phyloP scores from a whole-genome alignment of 1,140 invertebrate genomes.

The Drosophila eugracilis region DNA sequence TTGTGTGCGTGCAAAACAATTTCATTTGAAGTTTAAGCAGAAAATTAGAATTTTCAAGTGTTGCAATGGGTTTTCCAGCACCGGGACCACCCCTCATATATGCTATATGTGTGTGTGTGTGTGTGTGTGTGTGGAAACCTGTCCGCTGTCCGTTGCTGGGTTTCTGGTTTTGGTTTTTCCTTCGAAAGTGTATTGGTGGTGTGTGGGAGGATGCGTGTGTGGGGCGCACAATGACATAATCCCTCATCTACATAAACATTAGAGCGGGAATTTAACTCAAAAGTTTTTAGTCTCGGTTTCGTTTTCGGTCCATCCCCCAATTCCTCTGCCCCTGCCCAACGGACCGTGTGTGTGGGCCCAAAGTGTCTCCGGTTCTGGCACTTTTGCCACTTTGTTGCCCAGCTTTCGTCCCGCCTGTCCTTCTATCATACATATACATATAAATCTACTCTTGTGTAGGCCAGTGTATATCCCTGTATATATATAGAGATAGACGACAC shows the following conservation, averaged over 20 bases:
- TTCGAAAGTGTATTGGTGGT: conserved; percentile 6
- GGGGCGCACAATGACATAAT: conserved; percentile 79
- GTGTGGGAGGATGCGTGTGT: conserved; percentile 19
- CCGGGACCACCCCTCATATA: neutral
- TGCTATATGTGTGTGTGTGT: conserved; percentile 13
- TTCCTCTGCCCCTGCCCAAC: neutral
- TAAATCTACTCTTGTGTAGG: neutral
- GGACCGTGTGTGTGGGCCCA: conserved; percentile 20
- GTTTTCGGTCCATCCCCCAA: conserved; percentile 70
- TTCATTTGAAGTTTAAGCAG: conserved; percentile 79
- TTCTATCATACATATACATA: conserved; percentile 22
- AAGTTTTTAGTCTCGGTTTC: conserved; percentile 84
- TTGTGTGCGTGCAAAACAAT: conserved; percentile 68
- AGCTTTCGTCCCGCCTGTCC: conserved; percentile 6
- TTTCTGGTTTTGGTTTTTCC: conserved; percentile 41
- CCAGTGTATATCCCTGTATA: too few relatives aligned
- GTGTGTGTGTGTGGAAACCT: conserved; percentile 17
- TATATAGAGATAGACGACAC: too few relatives aligned
- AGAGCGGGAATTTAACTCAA: conserved; percentile 82
- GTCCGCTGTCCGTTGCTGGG: conserved; percentile 34
- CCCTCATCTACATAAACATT: conserved; percentile 83
- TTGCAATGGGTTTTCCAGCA: conserved; percentile 63
- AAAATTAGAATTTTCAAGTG: conserved; percentile 84
- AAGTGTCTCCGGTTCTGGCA: conserved; percentile 63
- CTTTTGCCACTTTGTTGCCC: conserved; percentile 67